phyloP scores from a whole-genome alignment of 2,113 vertebrate species.

The Neotragus moschatus region DNA sequence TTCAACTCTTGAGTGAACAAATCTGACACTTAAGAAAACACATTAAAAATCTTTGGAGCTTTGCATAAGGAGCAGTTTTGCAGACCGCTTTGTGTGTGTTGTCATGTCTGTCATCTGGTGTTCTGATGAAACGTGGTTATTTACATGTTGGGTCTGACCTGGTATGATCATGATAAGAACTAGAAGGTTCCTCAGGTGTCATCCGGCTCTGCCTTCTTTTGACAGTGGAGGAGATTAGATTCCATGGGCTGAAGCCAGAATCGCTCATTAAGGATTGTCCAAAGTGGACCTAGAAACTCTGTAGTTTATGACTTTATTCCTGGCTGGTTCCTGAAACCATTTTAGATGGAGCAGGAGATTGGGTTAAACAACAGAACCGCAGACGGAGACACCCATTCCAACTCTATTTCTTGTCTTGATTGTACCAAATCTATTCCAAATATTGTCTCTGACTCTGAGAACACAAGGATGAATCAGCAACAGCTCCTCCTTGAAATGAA shows the following conservation, averaged over 20 bases:
- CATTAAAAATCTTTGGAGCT: neutral
- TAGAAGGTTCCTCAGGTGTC: neutral
- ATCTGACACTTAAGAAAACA: constrained; percentile 34
- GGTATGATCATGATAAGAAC: neutral
- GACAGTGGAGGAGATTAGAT: neutral
- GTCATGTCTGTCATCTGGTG: fast-evolving
- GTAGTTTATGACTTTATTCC: neutral
- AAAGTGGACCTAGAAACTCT: neutral
- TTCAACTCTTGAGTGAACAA: constrained; percentile 8
- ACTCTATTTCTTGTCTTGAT: neutral
- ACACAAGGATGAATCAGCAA: neutral
- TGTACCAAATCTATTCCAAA: neutral
- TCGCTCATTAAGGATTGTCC: neutral
- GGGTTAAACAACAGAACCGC: neutral
- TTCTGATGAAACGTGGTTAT: neutral
- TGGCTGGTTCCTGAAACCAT: neutral
- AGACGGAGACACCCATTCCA: neutral
- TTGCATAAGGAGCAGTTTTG: neutral
- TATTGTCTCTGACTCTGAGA: neutral
- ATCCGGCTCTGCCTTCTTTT: neutral
- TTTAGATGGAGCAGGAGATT: neutral
- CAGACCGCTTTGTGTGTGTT: neutral
- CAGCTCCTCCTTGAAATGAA: neutral
- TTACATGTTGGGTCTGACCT: neutral
- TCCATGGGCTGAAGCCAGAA: neutral